These are phyloP conservation scores for Beroe ovata DNA, from an alignment of 37 sponge, comb jelly and placozoan genomes.

Conservation along the genomic window DNA sequence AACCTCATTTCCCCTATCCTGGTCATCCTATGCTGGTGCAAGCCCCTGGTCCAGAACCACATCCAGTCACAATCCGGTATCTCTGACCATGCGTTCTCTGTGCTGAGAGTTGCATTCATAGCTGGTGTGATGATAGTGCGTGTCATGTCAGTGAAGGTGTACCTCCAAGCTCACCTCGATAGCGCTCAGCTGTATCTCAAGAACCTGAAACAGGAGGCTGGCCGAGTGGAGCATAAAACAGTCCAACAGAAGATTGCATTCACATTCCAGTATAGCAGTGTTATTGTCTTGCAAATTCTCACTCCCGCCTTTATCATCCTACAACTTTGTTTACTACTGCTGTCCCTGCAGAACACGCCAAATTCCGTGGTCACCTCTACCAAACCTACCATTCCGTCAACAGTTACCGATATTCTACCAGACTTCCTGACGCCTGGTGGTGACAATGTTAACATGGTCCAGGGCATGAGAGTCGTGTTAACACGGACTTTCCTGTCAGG, in stretches of 20 bases:
- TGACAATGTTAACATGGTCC: background rate
- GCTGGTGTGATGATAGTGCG: background rate
- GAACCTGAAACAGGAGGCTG: conserved; percentile 38
- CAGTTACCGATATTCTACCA: background rate
- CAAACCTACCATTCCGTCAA: background rate
- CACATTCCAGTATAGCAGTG: conserved; percentile 66
- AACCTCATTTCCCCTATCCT: conserved; percentile 51
- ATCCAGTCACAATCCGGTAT: background rate
- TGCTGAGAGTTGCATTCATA: conserved; percentile 21
- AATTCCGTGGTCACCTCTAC: background rate
- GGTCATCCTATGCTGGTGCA: conserved; percentile 12
- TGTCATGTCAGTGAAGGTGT: background rate
- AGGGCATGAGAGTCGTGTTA: conserved; percentile 26
- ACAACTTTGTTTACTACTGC: conserved; percentile 20
- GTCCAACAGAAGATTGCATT: conserved; percentile 58
- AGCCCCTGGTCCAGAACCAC: conserved; percentile 57
- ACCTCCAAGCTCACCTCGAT: conserved; percentile 37
- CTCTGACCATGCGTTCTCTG: background rate
- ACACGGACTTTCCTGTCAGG: background rate
- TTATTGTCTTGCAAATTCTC: conserved; percentile 38
- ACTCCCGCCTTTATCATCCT: conserved; percentile 31
- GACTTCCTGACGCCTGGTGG: background rate
- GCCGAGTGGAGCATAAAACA: conserved; percentile 7
- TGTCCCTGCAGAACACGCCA: conserved; percentile 50
- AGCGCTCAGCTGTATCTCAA: conserved; percentile 2